These are phyloP conservation scores for Chymomyza caudatula DNA, from an alignment of 2,888 invertebrate genomes.

Conservation along the genomic window DNA sequence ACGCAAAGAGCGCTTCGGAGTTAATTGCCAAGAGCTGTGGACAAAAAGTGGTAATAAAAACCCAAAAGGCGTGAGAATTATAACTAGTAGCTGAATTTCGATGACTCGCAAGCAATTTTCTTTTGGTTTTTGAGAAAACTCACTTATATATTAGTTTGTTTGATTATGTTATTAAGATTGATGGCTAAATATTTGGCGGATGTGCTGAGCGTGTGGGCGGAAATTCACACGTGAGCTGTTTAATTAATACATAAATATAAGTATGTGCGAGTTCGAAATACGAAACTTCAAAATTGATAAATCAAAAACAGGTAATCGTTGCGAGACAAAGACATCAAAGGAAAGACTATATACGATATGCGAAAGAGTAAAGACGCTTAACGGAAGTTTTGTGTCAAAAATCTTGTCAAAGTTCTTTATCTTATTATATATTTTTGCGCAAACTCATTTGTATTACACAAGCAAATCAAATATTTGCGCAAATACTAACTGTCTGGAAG, in stretches of 20 bases:
- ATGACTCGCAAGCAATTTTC: neutral
- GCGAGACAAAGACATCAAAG: neutral
- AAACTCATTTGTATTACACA: neutral
- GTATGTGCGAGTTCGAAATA: conserved; percentile 1
- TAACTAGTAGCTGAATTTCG: neutral
- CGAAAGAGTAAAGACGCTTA: conserved; percentile 32
- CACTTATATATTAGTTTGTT: neutral
- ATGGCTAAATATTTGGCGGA: conserved; percentile 8
- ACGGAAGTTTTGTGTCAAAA: conserved; percentile 37
- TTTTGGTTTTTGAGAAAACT: neutral
- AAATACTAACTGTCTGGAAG: neutral
- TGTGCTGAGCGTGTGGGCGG: conserved; percentile 43
- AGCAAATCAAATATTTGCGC: neutral
- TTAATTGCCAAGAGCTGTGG: conserved; percentile 1
- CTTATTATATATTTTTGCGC: neutral
- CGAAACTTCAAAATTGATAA: neutral
- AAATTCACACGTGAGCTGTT: conserved; percentile 75
- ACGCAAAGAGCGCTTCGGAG: too few relatives aligned
- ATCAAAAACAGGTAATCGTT: neutral
- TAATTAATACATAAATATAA: conserved; percentile 59
- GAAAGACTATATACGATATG: neutral
- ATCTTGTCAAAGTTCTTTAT: neutral
- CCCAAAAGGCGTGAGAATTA: neutral
- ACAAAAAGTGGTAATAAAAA: neutral
- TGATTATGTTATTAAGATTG: neutral